Percentiles rank a stretch among this genome's conserved stretches.
phyloP scores from a whole-genome alignment of 2,797 vertebrate species.

The Aselliscus stoliczkanus region DNA sequence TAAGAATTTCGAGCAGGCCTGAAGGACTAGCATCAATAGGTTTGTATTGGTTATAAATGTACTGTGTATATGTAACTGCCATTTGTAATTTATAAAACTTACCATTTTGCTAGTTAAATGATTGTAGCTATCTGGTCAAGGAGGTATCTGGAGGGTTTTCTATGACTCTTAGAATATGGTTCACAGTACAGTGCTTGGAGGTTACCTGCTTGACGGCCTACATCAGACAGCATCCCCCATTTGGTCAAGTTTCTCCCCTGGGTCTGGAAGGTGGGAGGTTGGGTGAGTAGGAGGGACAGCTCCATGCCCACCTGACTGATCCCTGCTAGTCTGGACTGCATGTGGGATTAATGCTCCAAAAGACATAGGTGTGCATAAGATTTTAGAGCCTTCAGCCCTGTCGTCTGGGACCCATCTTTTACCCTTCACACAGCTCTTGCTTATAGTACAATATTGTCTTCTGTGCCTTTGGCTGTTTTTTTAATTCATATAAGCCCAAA shows the following conservation, averaged over 20 bases:
- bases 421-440: background rate
- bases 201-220: background rate
- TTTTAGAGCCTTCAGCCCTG: background rate
- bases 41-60: slow-evolving; percentile 74
- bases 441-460: too few species aligned
- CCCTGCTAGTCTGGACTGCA: background rate
- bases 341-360: background rate
- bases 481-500: background rate
- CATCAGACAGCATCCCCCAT: background rate
- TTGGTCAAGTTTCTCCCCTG: background rate
- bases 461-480: background rate
- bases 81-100: background rate
- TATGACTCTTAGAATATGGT: background rate
- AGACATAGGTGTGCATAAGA: background rate
- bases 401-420: background rate
- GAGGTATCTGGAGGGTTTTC: background rate
- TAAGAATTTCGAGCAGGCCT: slow-evolving; percentile 91
- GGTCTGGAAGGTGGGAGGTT: background rate
- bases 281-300: background rate
- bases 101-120: background rate
- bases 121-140: background rate
- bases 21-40: slow-evolving; percentile 89
- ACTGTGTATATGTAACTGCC: background rate
- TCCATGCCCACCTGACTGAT: background rate
- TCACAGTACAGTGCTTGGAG: background rate